Evolutionary conservation across 2,888 invertebrate genomes (phyloP), one percentile per base, ranked within the genome.

Genomic region (Sinhomidia bicolor): DNA sequence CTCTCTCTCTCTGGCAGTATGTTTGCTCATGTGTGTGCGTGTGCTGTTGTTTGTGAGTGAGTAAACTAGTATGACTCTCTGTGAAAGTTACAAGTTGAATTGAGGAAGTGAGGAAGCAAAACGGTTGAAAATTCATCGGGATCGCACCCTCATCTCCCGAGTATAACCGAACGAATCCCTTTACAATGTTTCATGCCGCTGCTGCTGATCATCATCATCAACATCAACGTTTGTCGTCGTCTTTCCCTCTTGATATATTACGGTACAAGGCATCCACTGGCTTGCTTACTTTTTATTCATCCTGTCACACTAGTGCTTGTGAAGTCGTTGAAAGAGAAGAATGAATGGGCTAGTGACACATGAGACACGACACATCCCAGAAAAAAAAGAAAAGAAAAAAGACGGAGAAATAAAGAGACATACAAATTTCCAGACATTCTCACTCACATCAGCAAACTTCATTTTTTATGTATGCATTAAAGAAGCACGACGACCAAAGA

Each of bases 61-160:
- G 54, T 65, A 84, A 84, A 65, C 65, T 74, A 74, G 57, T 41
- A 83, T 83, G 71, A 44, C 83, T n/a, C n/a, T n/a, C n/a, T 74
- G 29, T 57, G 29, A 76, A 85, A 78, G 76, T 85, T 47, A 84
- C 74, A 54, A 74, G 36, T 80, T 78, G 51, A 65, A 23, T 41
- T 83, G 83, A 84, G 84, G 54, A 78, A 80, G 71, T 71, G 62
- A 84, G 81, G 86, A 89, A 86, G 86, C 51, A 79, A 83, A 89
- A 89, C 86, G 83, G 78, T 85, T 89, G 78, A 89, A 90, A 88
- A 90, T 90, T 90, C 85, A 88, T 85, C 88, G 88, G 84, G 83
- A 90, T 90, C 85, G 88, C 88, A 90, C 90, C 90, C 90, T 90
- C 88, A 88, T 90, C 87, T 89, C 78, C 89, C 87, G 87, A 87